Percentiles rank a stretch among this genome's conserved stretches.
Conservation (phyloP, 2,888 invertebrate species). For the Halictus ligatus region DNA sequence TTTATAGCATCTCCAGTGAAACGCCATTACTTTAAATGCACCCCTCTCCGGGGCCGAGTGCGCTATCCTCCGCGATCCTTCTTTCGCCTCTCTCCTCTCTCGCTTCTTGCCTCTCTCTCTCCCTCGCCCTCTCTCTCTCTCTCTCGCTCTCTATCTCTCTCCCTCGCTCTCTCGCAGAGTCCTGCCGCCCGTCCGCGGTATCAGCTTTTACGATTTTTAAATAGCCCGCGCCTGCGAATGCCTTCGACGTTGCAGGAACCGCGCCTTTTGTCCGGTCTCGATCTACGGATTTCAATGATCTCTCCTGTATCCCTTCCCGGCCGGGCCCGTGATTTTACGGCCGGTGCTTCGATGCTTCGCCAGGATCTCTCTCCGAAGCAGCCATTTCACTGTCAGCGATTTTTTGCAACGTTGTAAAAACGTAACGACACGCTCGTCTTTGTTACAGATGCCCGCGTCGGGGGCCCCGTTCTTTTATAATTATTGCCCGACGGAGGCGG, state of each 20-base stretch:
- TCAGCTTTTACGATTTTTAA: slow-evolving; percentile 83
- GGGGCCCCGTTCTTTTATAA: slow-evolving; percentile 9
- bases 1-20: slow-evolving; percentile 85
- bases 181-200: slow-evolving; percentile 62
- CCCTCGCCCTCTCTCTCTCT: neutral
- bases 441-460: slow-evolving; percentile 25
- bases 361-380: slow-evolving; percentile 19
- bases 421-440: slow-evolving; percentile 37
- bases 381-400: slow-evolving; percentile 21
- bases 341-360: slow-evolving; percentile 37
- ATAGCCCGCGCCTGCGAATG: slow-evolving; percentile 73
- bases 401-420: slow-evolving; percentile 52
- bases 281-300: slow-evolving; percentile 61
- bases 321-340: slow-evolving; percentile 47
- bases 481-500: slow-evolving; percentile 1
- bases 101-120: neutral
- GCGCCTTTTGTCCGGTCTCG: slow-evolving; percentile 64
- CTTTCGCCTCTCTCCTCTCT: slow-evolving; percentile 27
- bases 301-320: slow-evolving; percentile 40
- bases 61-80: slow-evolving; percentile 64
- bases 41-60: slow-evolving; percentile 64
- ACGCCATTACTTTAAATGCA: slow-evolving; percentile 83
- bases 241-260: slow-evolving; percentile 60
- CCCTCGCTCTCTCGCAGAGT: neutral
- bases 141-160: neutral